Evolutionary conservation across 2,797 vertebrate species (phyloP).

Genomic region (Argentina silus): DNA sequence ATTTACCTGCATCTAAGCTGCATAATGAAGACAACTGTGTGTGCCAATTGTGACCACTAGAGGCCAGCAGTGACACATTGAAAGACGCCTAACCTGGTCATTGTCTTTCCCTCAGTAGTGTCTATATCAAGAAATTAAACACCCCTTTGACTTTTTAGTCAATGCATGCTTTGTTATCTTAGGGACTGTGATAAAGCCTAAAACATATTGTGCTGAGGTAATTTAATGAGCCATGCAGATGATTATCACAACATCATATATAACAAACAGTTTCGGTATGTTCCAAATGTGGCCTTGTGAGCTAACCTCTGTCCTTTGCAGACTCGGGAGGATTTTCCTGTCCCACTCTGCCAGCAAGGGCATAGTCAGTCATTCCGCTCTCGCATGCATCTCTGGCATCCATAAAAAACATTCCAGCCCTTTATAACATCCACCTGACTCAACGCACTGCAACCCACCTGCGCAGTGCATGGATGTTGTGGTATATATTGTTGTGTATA

Average conservation of each 20-base stretch:
- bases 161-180: too few species aligned
- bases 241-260: not conserved
- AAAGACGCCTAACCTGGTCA: not conserved
- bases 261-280: not conserved
- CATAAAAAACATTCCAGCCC: not conserved
- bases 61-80: slow-evolving; percentile 26
- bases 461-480: not conserved
- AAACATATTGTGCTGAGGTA: not conserved
- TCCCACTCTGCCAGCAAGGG: not conserved
- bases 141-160: not conserved
- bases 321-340: not conserved
- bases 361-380: not conserved
- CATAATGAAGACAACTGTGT: not conserved
- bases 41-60: slow-evolving; percentile 9
- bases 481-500: not conserved
- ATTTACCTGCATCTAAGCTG: not conserved
- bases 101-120: not conserved
- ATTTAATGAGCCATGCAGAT: not conserved
- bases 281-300: not conserved
- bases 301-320: not conserved
- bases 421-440: not conserved
- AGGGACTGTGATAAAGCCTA: not conserved
- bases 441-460: not conserved
- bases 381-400: not conserved
- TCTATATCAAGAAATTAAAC: not conserved